Conservation (phyloP, 2,113 vertebrate species). For the Upupa epops region DNA sequence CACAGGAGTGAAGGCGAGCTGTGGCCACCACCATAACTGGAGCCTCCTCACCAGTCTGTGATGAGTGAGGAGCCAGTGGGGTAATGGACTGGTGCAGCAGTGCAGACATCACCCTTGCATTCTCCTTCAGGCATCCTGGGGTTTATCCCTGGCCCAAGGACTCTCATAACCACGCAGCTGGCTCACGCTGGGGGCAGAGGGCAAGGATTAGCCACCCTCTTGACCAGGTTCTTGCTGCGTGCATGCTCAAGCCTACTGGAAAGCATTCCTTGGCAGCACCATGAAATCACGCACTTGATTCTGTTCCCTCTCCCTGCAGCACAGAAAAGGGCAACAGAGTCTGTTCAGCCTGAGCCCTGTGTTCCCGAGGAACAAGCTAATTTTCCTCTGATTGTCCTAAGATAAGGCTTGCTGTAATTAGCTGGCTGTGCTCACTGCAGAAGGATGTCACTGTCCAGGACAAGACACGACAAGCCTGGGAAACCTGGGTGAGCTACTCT, state of each 20-base stretch:
- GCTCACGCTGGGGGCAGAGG: neutral
- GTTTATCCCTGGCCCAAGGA: neutral
- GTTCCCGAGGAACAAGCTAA: neutral
- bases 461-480: neutral
- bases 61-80: fast-evolving
- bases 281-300: neutral
- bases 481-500: neutral
- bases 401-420: neutral
- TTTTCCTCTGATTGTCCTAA: neutral
- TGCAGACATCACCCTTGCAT: neutral
- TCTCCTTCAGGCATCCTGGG: neutral
- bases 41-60: neutral
- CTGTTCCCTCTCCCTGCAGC: neutral
- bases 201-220: neutral
- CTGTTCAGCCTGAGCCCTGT: neutral
- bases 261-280: neutral
- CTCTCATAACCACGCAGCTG: neutral
- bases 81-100: neutral
- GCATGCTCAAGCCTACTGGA: neutral
- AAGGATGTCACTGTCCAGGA: neutral
- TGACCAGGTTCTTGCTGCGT: neutral
- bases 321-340: neutral
- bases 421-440: neutral
- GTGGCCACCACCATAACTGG: neutral
- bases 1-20: neutral